Base-by-base conservation (phyloP, 2,797 vertebrate genomes). In the Scleropages formosus region DNA sequence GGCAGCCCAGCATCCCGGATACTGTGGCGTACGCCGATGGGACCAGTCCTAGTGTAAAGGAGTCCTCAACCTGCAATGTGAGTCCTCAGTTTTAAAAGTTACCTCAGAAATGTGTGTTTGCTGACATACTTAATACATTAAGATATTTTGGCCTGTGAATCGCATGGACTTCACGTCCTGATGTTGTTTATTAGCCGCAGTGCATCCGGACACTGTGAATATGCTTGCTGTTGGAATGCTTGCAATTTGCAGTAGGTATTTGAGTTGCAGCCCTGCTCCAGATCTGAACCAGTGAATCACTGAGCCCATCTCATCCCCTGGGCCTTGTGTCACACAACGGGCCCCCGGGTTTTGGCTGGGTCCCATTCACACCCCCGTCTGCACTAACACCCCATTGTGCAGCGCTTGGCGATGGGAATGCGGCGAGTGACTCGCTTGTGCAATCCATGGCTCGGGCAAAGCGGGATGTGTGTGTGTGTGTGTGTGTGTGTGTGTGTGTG, bases 11-110 rank as follows among this genome's bases (percentile, higher is more conserved):
- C 51, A 74, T 82, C 72, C 75, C 86, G 61, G 92, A 95, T 16
- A 81, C 88, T 59, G 44, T 90, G 11, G 95, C 95, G 81, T 93
- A 90, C 88, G 84, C 90, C 11, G 93, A 94, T 0, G 86, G 89
- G 27, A 89, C 88, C 83, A 89, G 88, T 76, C 90, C 90, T 0
- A 56, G 83, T 1, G 82, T 93, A 67, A 93, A 92, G 1, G 94
- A 93, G 47, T 91, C 91, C 1, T 89, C 94, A 72, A 93, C 87
- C 84, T 94, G 92, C 89, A 95, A 90, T 60, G 97, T 98, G 88
- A 96, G 97, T 94, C 46, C 53, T 53, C 67, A 70, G 26, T 47
- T 46, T 70, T 22, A 69, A 47, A 53, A 11, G 39, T 59, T 59
- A 47, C n/a, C 12, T 22, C 31, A 12, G 26, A 18, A 9, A 27